These are phyloP conservation scores for Dermochelys coriacea DNA, from an alignment of 2,797 vertebrate genomes.

Conservation along the genomic window DNA sequence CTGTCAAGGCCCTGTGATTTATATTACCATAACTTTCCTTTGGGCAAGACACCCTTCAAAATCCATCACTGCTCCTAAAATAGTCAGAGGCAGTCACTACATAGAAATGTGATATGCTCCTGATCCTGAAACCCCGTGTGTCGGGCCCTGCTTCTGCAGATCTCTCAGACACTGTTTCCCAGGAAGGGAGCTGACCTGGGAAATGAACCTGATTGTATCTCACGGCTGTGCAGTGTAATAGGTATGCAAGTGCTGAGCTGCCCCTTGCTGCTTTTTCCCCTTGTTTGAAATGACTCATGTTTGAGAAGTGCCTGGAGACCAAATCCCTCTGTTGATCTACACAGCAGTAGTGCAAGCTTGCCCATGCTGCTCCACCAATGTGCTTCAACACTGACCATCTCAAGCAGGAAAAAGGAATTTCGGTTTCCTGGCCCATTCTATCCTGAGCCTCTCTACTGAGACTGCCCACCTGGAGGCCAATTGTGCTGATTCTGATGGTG, in stretches of 20 bases:
- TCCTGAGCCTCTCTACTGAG: accelerated
- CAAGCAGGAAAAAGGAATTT: background rate
- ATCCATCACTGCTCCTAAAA: background rate
- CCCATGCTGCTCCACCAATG: background rate
- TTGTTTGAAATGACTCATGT: accelerated
- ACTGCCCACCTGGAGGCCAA: background rate
- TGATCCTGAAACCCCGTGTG: accelerated
- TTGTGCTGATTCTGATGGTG: background rate
- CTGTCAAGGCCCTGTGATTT: background rate
- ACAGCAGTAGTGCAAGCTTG: background rate
- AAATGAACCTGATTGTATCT: background rate
- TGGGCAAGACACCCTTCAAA: background rate
- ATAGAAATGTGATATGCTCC: background rate
- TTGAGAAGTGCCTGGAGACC: background rate
- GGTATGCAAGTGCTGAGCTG: background rate
- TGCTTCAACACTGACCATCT: background rate
- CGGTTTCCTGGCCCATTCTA: background rate
- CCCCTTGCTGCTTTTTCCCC: background rate
- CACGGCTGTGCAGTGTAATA: background rate
- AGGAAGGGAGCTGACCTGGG: background rate
- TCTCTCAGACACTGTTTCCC: background rate
- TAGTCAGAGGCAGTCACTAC: background rate
- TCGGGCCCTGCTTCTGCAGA: background rate
- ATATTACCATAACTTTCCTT: background rate
- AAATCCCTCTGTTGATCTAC: background rate